Evolutionary conservation across 2,113 vertebrate genomes (phyloP), one percentile per base, ranked within the genome.

Genomic region (Anseranas semipalmata): DNA sequence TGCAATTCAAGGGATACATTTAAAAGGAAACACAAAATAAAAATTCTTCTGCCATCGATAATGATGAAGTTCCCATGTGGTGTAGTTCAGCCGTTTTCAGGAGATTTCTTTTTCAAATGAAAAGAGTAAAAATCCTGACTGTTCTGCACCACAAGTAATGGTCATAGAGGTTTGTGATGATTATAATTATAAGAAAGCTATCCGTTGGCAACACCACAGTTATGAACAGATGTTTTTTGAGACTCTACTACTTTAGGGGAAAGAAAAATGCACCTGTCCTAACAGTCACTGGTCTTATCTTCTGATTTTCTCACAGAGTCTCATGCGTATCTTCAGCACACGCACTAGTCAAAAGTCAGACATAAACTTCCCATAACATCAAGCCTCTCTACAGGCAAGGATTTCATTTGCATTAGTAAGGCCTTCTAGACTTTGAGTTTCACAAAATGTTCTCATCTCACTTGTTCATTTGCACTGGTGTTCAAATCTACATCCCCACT

Each of bases 211-310:
- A 58, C 10, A 82, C 3, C 12, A 68, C 14, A 56, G 53, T 21
- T 52, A 68, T 1, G 2, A 55, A 41, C 56, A 84, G 60, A 30
- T 33, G 52, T 43, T 67, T 39, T 46, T 15, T 73, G 39, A 75
- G 6, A 20, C 6, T 46, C 10, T 14, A 16, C 39, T 60, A 56
- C 17, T 45, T 55, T 20, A 33, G 30, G 15, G 15, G 50, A 85
- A 18, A 56, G 75, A 85, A 68, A 52, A 52, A 10, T 35, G 17
- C 24, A 56, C 30, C 13, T 65, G 35, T 76, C 10, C 21, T 39
- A 62, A 35, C 10, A 56, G 33, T 58, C 35, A 80, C 10, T 0
- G 0, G 4, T 70, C 10, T 45, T 48, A 56, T 5, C 55, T 63
- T 84, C 25, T 41, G 63, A 0, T 58, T 71, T 62, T 80, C 25